These are phyloP conservation scores for Synanceia verrucosa DNA, from an alignment of 2,797 vertebrate species.

Conservation along the genomic window DNA sequence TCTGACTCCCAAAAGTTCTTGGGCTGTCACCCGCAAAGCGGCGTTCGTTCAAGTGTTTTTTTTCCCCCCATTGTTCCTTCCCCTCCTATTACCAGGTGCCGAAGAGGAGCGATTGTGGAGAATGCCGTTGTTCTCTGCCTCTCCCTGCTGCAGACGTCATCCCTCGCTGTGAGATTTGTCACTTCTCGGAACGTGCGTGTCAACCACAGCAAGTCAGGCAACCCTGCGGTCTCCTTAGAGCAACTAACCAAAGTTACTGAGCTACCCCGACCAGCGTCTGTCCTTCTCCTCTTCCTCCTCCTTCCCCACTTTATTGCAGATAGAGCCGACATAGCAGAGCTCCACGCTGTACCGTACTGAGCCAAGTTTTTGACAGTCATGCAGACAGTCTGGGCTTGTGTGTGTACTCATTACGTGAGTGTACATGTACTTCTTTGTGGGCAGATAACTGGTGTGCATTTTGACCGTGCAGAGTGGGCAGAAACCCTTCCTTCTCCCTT, in stretches of 20 bases:
- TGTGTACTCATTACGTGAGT: conserved; percentile 28
- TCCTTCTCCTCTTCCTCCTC: conserved; percentile 15
- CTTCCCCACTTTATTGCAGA: conserved; percentile 15
- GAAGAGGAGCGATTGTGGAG: conserved; percentile 87
- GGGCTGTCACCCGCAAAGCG: conserved; percentile 95
- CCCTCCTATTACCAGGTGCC: conserved; percentile 85
- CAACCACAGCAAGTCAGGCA: conserved; percentile 84
- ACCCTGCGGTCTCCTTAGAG: conserved; percentile 84
- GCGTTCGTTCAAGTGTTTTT: conserved; percentile 82
- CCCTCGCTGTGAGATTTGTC: conserved; percentile 85
- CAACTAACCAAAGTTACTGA: conserved; percentile 87
- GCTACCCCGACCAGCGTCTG: conserved; percentile 66
- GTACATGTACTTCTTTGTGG: conserved; percentile 43
- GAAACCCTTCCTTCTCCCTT: conserved; percentile 33
- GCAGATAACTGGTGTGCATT: conserved; percentile 22
- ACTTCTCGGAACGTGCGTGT: conserved; percentile 83
- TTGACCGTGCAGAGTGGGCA: conserved; percentile 35
- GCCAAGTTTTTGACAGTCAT: conserved; percentile 74
- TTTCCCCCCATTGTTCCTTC: conserved; percentile 63
- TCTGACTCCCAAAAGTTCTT: conserved; percentile 94
- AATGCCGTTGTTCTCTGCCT: conserved; percentile 81
- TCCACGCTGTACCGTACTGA: conserved; percentile 68
- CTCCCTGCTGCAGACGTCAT: conserved; percentile 84
- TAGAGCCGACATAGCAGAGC: conserved; percentile 13
- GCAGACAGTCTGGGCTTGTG: conserved; percentile 18